Evolutionary conservation across 1,140 invertebrate species (phyloP).

Genomic region (Euura lappo): DNA sequence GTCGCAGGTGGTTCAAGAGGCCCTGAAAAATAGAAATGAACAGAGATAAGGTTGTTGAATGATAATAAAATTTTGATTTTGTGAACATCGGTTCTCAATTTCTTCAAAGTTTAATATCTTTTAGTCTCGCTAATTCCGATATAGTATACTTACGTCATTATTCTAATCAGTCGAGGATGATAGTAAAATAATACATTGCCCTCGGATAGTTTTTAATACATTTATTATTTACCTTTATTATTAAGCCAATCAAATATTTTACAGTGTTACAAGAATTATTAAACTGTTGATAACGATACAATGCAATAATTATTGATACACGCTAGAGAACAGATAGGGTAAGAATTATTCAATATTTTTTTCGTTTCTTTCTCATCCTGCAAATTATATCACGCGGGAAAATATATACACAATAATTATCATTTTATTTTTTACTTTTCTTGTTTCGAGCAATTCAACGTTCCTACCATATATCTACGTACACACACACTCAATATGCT

Average conservation of each 20-base stretch:
- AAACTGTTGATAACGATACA: neutral
- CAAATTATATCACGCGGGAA: neutral
- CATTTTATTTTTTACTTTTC: too few species aligned
- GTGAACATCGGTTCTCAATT: too few species aligned
- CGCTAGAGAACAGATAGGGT: neutral
- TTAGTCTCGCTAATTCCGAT: too few species aligned
- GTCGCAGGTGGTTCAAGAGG: constrained; percentile 47
- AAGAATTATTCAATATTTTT: neutral
- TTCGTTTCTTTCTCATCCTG: neutral
- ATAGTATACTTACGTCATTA: too few species aligned
- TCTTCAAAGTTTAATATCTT: too few species aligned
- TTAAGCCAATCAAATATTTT: neutral
- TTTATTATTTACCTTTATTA: neutral
- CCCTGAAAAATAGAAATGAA: constrained; percentile 38
- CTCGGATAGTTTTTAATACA: neutral
- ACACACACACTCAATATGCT: neutral
- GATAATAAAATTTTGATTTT: too few species aligned
- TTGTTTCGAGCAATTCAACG: neutral
- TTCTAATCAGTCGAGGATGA: neutral
- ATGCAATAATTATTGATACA: neutral
- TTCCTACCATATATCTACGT: neutral
- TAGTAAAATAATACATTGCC: neutral
- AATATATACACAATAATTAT: neutral
- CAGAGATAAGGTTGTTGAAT: neutral
- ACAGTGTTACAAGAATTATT: neutral